Percentiles rank a stretch among this genome's conserved stretches.
These are phyloP conservation scores for Rhopalosiphum maidis DNA, from an alignment of 1,140 invertebrate species.

Conservation along the genomic window DNA sequence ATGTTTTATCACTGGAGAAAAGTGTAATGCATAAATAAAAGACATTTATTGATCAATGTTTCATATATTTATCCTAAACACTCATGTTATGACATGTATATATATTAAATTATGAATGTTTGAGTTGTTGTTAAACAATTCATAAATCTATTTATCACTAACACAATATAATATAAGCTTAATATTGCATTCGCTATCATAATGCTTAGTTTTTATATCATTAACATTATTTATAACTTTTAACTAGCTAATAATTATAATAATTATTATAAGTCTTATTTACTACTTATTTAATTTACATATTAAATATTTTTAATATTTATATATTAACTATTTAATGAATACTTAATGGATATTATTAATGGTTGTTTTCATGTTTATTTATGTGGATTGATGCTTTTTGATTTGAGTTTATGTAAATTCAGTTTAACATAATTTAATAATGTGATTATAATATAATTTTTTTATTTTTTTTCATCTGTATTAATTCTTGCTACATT, in stretches of 20 bases:
- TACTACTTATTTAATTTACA: not conserved
- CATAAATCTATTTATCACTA: not conserved
- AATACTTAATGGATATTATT: not conserved
- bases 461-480: not conserved
- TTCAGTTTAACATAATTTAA: not conserved
- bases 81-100: not conserved
- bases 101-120: not conserved
- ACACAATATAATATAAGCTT: not conserved
- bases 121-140: not conserved
- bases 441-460: not conserved
- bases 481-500: not conserved
- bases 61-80: not conserved
- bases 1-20: not conserved
- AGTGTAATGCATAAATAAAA: too few relatives aligned
- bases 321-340: not conserved
- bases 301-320: not conserved
- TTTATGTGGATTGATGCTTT: not conserved
- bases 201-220: not conserved
- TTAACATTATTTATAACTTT: slow-evolving; percentile 41
- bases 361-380: not conserved
- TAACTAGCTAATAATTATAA: not conserved
- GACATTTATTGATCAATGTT: not conserved
- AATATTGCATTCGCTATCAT: slow-evolving; percentile 24
- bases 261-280: not conserved
- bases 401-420: not conserved